Conservation (phyloP, 1,140 invertebrate genomes). For the Pseudomyrmex gracilis region DNA sequence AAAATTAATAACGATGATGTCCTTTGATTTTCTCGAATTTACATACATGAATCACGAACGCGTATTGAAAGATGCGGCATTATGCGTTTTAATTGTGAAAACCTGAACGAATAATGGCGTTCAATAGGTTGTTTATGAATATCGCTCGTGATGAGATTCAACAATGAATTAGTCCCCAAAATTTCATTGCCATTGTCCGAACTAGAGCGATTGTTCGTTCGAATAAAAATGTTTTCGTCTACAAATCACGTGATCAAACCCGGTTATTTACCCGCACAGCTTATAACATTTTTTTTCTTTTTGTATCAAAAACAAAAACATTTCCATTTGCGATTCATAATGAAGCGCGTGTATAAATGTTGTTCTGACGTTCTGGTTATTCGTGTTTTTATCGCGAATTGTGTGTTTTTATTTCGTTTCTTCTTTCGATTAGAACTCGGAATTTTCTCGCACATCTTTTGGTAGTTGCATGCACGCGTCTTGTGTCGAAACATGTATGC, state of each 20-base stretch:
- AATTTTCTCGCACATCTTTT: too few species aligned
- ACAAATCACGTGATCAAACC: slow-evolving; percentile 20
- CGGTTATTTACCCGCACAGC: slow-evolving; percentile 14
- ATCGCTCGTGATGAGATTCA: slow-evolving; percentile 17
- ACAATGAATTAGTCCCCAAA: slow-evolving; percentile 28
- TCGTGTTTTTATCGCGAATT: background rate
- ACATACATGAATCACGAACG: slow-evolving; percentile 14
- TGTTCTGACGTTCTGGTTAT: background rate
- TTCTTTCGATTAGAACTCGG: too few species aligned
- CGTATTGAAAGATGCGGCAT: slow-evolving; percentile 20
- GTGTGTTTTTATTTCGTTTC: too few species aligned
- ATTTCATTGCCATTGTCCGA: slow-evolving; percentile 9
- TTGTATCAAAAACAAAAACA: slow-evolving; percentile 5
- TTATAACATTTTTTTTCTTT: slow-evolving; percentile 28
- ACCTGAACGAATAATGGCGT: slow-evolving; percentile 22
- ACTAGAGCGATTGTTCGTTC: slow-evolving; percentile 22
- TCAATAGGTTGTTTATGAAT: slow-evolving; percentile 26
- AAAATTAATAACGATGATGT: slow-evolving; percentile 27
- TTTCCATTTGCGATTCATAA: slow-evolving; percentile 9
- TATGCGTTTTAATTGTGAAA: slow-evolving; percentile 43
- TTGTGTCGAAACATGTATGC: too few species aligned
- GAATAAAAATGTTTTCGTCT: slow-evolving; percentile 19
- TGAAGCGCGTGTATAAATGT: background rate
- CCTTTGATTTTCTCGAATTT: slow-evolving; percentile 25
- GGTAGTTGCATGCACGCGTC: too few species aligned